Percentiles rank a stretch among this genome's conserved stretches.
These are phyloP conservation scores for Myotis yumanensis DNA, from an alignment of 2,113 vertebrate species.

Conservation along the genomic window DNA sequence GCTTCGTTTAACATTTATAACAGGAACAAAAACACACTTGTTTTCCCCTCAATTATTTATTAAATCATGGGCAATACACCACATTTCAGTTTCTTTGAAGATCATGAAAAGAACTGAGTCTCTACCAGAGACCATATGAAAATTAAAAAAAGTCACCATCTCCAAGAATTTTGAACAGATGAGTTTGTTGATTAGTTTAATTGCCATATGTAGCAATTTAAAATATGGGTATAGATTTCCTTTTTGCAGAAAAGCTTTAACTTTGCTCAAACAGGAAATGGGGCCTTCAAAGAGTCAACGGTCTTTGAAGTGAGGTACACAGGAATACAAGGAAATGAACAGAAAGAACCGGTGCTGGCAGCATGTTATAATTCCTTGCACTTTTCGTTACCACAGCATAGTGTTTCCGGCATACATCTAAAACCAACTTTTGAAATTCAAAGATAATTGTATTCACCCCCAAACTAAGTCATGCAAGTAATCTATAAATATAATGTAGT, in stretches of 20 bases:
- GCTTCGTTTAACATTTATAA: slow-evolving; percentile 27
- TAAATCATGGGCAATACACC: slow-evolving; percentile 3
- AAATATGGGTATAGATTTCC: slow-evolving; percentile 27
- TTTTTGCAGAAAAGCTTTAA: slow-evolving; percentile 60
- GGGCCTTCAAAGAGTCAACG: slow-evolving; percentile 64
- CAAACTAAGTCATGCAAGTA: not conserved
- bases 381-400: not conserved
- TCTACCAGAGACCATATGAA: slow-evolving; percentile 29
- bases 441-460: slow-evolving; percentile 3
- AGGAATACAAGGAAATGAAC: slow-evolving; percentile 55
- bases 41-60: slow-evolving; percentile 54
- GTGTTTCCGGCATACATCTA: not conserved
- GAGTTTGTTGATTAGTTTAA: slow-evolving; percentile 54
- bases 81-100: slow-evolving; percentile 58
- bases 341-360: not conserved
- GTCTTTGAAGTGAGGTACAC: slow-evolving; percentile 65
- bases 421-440: slow-evolving; percentile 7
- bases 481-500: not conserved
- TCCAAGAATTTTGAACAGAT: slow-evolving; percentile 54
- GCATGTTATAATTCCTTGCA: slow-evolving; percentile 23
- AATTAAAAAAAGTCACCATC: slow-evolving; percentile 21
- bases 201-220: slow-evolving; percentile 50
- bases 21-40: not conserved
- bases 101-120: slow-evolving; percentile 42
- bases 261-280: slow-evolving; percentile 70